Conservation (phyloP, 1,140 invertebrate species). For the Latrodectus geometricus region DNA sequence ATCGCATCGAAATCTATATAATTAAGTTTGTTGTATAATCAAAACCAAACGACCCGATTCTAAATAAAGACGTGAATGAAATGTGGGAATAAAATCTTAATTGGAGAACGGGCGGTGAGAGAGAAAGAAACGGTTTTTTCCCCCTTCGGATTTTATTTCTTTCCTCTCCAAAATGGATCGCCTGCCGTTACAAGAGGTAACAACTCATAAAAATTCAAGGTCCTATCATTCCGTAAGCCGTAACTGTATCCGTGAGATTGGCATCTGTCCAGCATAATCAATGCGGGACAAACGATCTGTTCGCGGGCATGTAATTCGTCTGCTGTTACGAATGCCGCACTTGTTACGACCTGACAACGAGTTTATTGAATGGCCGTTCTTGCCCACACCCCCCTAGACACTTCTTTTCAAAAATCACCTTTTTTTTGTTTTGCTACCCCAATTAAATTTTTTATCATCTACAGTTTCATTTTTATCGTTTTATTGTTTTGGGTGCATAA, state of each 20-base stretch:
- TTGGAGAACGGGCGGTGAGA: background rate
- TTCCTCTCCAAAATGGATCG: background rate
- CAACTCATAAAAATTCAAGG: slow-evolving; percentile 40
- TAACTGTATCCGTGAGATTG: slow-evolving; percentile 23
- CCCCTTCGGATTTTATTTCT: background rate
- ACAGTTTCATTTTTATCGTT: no score
- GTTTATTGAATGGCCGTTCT: background rate
- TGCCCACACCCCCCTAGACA: no score
- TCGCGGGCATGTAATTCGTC: slow-evolving; percentile 40
- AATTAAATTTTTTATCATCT: no score
- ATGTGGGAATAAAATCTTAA: background rate
- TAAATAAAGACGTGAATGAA: background rate
- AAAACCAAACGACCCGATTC: background rate
- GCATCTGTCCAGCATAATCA: slow-evolving; percentile 52
- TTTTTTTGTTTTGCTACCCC: no score
- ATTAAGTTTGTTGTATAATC: background rate
- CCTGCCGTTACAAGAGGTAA: background rate
- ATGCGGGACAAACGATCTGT: slow-evolving; percentile 35
- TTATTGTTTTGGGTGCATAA: no score
- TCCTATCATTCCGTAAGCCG: background rate
- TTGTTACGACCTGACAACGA: background rate
- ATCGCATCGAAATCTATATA: background rate
- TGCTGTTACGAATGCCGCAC: slow-evolving; percentile 9
- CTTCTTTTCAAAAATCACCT: no score
- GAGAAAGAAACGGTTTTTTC: background rate